phyloP scores from a whole-genome alignment of 2,797 vertebrate genomes.

The Melanotaenia parkinsoni region DNA sequence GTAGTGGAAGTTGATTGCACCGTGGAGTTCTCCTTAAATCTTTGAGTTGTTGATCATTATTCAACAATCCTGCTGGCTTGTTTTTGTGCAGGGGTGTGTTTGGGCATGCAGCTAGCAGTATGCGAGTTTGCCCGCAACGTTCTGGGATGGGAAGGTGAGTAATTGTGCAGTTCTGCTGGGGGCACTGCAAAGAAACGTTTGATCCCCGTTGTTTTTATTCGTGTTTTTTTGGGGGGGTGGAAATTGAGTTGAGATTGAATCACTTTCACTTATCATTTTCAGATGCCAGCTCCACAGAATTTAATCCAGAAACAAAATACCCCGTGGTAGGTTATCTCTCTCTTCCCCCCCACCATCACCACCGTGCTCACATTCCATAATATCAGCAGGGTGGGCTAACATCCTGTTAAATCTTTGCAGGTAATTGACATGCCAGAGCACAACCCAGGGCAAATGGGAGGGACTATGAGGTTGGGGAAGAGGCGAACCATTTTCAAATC shows the following conservation, averaged over 20 bases:
- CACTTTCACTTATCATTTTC: slow-evolving; percentile 53
- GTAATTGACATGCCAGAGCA: slow-evolving; percentile 98
- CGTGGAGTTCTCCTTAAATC: slow-evolving; percentile 29
- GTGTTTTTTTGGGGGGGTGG: background rate
- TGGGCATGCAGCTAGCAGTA: slow-evolving; percentile 97
- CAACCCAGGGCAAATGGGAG: slow-evolving; percentile 95
- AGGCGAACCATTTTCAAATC: slow-evolving; percentile 92
- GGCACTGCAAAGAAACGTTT: background rate
- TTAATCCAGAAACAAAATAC: slow-evolving; percentile 90
- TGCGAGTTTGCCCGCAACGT: slow-evolving; percentile 92
- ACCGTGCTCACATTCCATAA: slow-evolving; percentile 6
- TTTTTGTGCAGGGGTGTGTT: slow-evolving; percentile 88
- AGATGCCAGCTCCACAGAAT: slow-evolving; percentile 98
- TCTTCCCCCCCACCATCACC: background rate
- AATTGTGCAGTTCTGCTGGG: slow-evolving; percentile 4
- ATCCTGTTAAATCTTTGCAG: slow-evolving; percentile 72
- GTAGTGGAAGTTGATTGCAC: slow-evolving; percentile 21
- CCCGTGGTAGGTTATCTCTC: slow-evolving; percentile 88
- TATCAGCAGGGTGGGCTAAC: slow-evolving; percentile 15
- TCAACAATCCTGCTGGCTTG: slow-evolving; percentile 44
- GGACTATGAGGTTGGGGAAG: slow-evolving; percentile 95
- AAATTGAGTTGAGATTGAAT: slow-evolving; percentile 31
- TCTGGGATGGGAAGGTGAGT: slow-evolving; percentile 92
- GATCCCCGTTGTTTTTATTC: slow-evolving; percentile 32
- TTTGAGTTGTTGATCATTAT: slow-evolving; percentile 32